Base-by-base conservation (phyloP, 2,797 vertebrate genomes). In the Selene dorsalis region DNA sequence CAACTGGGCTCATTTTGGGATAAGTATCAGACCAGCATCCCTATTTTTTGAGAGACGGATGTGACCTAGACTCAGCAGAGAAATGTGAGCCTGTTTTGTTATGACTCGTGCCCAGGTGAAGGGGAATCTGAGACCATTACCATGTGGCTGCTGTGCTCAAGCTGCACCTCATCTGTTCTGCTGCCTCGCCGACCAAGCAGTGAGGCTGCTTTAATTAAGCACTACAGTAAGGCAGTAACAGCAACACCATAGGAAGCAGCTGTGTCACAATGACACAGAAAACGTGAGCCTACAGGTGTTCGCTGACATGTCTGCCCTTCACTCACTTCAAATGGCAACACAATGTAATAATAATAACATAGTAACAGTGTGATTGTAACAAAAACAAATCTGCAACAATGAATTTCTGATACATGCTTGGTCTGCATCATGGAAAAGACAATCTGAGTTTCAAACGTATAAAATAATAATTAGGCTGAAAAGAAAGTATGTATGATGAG, bases 201-300 rank as follows among this genome's bases (percentile, higher is more conserved):
- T 22, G 47, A 69, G 57, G 38, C 7, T 60, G 26, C 17, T 39
- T 45, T 61, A 61, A 58, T 47, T 47, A 73, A 64, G 61, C 28
- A 57, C 17, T 2, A n/a, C 18, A 32, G 52, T 13, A 20, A 18
- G 5, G 1, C 12, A 60, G 55, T 14, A 22, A 8, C 32, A 35
- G 32, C 50, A 41, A 75, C 45, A 9, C 45, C n/a, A 18, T 10
- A 53, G 47, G 47, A 60, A 17, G 32, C 12, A 28, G 62, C 1
- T 18, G 10, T 6, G 28, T n/a, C 26, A n/a, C 43, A 47, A 18
- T 18, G 43, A 47, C 43, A 45, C 4, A 18, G 5, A 45, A 3
- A 6, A 47, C 17, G 18, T 47, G 6, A 47, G 43, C 48, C 14
- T 18, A 26, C 39, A 65, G 32, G 6, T 39, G 52, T 38, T 45